These are phyloP conservation scores for Acinonyx jubatus DNA, from an alignment of 2,113 vertebrate species.

Conservation along the genomic window DNA sequence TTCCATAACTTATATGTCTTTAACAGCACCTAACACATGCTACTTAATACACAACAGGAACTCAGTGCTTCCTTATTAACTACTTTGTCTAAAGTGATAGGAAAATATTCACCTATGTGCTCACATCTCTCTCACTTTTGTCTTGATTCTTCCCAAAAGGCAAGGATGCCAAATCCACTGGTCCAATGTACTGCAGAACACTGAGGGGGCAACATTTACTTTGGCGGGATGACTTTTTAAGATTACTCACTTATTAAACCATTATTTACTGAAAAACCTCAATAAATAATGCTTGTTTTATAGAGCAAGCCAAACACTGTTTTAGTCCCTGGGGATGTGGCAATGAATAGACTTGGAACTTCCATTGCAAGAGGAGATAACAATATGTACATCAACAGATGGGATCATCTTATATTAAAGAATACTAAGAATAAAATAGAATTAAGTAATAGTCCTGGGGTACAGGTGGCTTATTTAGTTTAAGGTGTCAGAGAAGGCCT, in stretches of 20 bases:
- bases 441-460: background rate
- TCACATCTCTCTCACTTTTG: background rate
- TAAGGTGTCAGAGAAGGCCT: background rate
- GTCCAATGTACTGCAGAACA: background rate
- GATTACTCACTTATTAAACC: background rate
- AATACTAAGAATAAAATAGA: background rate
- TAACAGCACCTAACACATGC: background rate
- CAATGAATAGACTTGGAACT: background rate
- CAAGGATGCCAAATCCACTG: background rate
- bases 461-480: background rate
- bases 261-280: background rate
- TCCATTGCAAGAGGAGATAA: background rate
- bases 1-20: background rate
- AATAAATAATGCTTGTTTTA: background rate
- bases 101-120: background rate
- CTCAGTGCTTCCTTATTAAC: background rate
- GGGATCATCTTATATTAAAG: background rate
- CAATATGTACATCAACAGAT: background rate
- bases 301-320: background rate
- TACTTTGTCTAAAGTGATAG: background rate
- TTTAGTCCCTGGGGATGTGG: background rate
- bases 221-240: background rate
- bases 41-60: background rate
- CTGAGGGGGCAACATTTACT: background rate
- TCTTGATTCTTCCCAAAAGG: background rate